Base-by-base conservation (phyloP, 2,797 vertebrate genomes). In the Intellagama lesueurii region DNA sequence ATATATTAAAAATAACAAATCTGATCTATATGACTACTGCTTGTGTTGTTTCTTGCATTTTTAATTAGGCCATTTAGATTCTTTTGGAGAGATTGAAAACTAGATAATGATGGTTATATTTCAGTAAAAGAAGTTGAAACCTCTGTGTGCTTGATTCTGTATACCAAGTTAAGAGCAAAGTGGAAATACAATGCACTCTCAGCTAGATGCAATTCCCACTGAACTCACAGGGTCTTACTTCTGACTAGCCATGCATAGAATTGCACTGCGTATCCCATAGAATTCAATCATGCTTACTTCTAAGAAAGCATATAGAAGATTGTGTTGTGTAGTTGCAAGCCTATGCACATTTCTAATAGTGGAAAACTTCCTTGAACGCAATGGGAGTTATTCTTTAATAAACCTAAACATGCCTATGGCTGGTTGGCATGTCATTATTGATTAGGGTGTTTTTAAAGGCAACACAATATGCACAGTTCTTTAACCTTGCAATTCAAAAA, bases 1-100 rank as follows among this genome's bases (percentile, higher is more conserved):
- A 40, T 30, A n/a, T 17, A 68, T 49, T 86, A 72, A 30, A 68
- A 78, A 77, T 14, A 79, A 44, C 49, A 86, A 26, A 78, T 30
- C 3, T 16, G 56, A 64, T 47, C 4, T 56, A 12, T 14, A 68
- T 32, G 11, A 44, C 5, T 44, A 40, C 11, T 56, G 78, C 9
- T 68, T 68, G 87, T 92, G 86, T 91, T 90, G 93, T 91, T 92
- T 94, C 90, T 91, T 94, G 81, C 76, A 90, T 82, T 91, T 90
- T 92, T 87, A 49, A 90, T 90, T 90, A 87, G 81, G 87, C 87
- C 90, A 88, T 87, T 88, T 91, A 12, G 70, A 88, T 70, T 78
- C 80, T 83, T 75, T 88, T 2, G 8, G 76, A 7, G 90, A 0
- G 60, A 60, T n/a, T 28, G 89, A 35, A 70, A 87, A 84, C 56